These are phyloP conservation scores for Lepas anatifera DNA, from an alignment of 2,888 invertebrate genomes.

Conservation along the genomic window DNA sequence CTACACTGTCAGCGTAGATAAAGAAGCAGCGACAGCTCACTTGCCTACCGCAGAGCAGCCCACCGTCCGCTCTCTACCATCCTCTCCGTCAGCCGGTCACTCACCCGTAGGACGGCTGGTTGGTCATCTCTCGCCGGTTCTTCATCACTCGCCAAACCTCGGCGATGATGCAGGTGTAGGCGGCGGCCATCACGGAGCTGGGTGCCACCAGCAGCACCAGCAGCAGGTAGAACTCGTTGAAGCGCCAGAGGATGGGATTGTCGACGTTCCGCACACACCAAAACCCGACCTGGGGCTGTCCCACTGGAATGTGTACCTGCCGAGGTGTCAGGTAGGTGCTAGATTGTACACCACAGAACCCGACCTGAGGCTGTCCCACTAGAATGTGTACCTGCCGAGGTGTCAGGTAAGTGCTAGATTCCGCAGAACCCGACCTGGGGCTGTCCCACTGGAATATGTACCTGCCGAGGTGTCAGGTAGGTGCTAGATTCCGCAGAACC, in stretches of 20 bases:
- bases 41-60: no score
- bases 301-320: conserved; percentile 39
- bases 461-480: no score
- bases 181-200: conserved; percentile 48
- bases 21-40: conserved; percentile 7
- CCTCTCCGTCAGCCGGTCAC: no score
- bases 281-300: conserved; percentile 35
- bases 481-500: no score
- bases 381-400: conserved; percentile 1
- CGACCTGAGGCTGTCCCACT: no score
- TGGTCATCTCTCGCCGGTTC: conserved; percentile 45
- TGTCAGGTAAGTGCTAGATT: background rate
- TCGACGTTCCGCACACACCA: conserved; percentile 47
- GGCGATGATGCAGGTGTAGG: conserved; percentile 50
- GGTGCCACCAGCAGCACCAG: conserved; percentile 49
- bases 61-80: no score
- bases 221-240: conserved; percentile 51
- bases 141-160: conserved; percentile 51
- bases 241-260: conserved; percentile 37
- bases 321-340: no score
- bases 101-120: conserved; percentile 27
- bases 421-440: conserved; percentile 28
- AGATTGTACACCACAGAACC: no score
- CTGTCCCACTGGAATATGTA: no score
- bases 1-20: background rate